A percentile compares a stretch with the other conserved stretches of the same genome.
Evolutionary conservation across 2,797 vertebrate genomes (phyloP).

Genomic region (Spinibarbus caldwelli): DNA sequence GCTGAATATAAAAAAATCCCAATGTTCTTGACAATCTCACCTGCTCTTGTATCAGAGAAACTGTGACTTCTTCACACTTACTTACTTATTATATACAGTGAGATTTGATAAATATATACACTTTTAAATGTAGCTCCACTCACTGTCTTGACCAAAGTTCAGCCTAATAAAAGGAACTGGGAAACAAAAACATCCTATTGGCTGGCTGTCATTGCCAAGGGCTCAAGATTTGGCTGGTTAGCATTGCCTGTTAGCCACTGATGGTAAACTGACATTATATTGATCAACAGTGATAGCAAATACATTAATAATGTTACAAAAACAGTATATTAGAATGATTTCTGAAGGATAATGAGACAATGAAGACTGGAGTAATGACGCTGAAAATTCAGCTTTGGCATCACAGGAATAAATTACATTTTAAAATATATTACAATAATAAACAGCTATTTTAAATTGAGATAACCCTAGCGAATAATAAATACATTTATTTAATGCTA

Average conservation of each 20-base stretch:
- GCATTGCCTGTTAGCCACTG: background rate
- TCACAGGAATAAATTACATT: background rate
- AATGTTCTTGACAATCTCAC: too few relatives aligned
- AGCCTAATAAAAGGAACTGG: slow-evolving; percentile 68
- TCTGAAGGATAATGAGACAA: background rate
- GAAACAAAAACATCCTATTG: slow-evolving; percentile 39
- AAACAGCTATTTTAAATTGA: background rate
- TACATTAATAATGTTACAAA: background rate
- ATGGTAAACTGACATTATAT: background rate
- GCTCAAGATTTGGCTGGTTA: background rate
- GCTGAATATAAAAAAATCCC: background rate
- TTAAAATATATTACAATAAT: too few relatives aligned
- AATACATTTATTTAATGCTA: too few relatives aligned
- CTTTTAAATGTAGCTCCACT: slow-evolving; percentile 45
- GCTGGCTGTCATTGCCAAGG: background rate
- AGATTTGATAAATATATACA: slow-evolving; percentile 47
- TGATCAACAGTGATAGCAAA: background rate
- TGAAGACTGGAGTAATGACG: background rate
- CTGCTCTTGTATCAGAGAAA: slow-evolving; percentile 31
- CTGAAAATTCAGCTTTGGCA: background rate
- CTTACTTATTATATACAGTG: slow-evolving; percentile 34
- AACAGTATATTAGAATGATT: background rate
- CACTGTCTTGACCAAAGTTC: slow-evolving; percentile 68
- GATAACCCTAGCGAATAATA: background rate
- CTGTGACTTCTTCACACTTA: background rate